Percentiles rank a stretch among this genome's conserved stretches.
phyloP scores from a whole-genome alignment of 64 coral and sea anemone genomes.

The Pachyseris speciosa region DNA sequence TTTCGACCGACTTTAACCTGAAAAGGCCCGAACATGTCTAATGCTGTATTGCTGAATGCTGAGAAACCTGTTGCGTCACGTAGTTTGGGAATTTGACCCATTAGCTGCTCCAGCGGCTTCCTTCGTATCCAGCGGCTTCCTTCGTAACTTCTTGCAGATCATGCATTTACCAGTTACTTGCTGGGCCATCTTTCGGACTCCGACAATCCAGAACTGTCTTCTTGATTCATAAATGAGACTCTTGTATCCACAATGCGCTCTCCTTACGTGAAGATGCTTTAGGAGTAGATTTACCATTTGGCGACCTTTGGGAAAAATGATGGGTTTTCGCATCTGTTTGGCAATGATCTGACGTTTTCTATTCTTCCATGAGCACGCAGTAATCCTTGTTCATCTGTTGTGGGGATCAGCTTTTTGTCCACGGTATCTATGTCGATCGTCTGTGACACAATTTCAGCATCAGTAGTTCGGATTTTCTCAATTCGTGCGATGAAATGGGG shows the following conservation, averaged over 20 bases:
- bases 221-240: slow-evolving; percentile 19
- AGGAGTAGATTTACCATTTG: not conserved
- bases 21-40: no score
- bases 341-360: not conserved
- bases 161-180: not conserved
- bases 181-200: not conserved
- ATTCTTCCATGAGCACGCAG: no score
- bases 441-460: no score
- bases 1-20: no score
- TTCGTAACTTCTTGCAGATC: no score
- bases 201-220: no score
- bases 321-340: not conserved
- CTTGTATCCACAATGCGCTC: slow-evolving; percentile 3
- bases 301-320: not conserved
- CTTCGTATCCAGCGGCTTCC: not conserved
- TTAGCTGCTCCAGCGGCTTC: no score
- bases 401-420: no score
- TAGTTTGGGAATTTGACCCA: not conserved
- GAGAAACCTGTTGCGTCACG: not conserved
- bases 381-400: no score
- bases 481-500: no score
- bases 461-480: no score
- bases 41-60: not conserved
- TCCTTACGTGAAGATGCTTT: not conserved
- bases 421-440: no score